Evolutionary conservation across 2,888 invertebrate species (phyloP).

Genomic region (Ophion slaviceki): DNA sequence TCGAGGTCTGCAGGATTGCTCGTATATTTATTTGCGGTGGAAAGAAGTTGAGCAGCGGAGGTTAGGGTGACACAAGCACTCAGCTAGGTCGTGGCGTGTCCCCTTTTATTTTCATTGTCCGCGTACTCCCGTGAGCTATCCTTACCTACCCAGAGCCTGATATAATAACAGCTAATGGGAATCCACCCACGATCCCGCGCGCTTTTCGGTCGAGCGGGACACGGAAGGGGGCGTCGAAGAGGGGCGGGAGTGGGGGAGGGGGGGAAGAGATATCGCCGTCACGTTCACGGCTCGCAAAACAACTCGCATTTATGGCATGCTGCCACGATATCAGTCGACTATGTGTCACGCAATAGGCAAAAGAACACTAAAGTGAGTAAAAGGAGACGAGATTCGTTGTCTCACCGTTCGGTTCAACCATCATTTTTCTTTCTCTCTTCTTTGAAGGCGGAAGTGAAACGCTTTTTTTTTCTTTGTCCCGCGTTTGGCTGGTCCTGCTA

Average conservation of each 20-base stretch:
- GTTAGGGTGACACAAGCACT: conserved; percentile 46
- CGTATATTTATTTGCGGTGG: not conserved
- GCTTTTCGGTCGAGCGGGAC: conserved; percentile 4
- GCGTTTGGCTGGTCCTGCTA: not conserved
- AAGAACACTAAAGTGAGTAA: conserved; percentile 26
- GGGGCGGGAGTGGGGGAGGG: not conserved
- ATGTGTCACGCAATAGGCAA: conserved; percentile 57
- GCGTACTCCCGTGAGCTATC: conserved; percentile 29
- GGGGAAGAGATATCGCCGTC: conserved; percentile 58
- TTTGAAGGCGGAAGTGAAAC: conserved; percentile 11
- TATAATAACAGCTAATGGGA: conserved; percentile 63
- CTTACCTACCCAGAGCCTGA: conserved; percentile 31
- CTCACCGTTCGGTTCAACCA: conserved; percentile 29
- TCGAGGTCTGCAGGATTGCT: not conserved
- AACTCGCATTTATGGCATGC: conserved; percentile 59
- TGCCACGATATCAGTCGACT: conserved; percentile 64
- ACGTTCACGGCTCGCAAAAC: conserved; percentile 41
- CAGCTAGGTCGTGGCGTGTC: conserved; percentile 6
- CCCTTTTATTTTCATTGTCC: conserved; percentile 36
- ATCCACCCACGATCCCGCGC: conserved; percentile 33
- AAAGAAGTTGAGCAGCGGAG: conserved; percentile 1
- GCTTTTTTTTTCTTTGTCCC: no score
- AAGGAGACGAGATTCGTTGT: conserved; percentile 39
- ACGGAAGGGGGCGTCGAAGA: not conserved
- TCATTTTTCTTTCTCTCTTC: conserved; percentile 9